phyloP scores from a whole-genome alignment of 2,888 invertebrate species.

The Lithophane socia region DNA sequence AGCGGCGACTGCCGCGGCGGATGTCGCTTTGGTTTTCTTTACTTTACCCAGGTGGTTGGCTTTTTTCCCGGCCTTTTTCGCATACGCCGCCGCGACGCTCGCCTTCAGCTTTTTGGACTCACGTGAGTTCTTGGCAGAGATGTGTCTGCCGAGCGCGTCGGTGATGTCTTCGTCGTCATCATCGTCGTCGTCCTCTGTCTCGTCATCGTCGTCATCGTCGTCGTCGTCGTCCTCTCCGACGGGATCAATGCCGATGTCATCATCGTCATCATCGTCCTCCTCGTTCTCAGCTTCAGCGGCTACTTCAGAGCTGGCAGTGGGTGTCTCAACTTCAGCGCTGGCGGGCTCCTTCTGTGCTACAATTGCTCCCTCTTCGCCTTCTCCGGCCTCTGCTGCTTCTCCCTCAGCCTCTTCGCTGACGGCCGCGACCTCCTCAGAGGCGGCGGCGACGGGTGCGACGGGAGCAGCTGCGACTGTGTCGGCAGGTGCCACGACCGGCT shows the following conservation, averaged over 20 bases:
- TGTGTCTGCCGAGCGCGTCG: conserved; percentile 91
- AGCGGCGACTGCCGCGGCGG: conserved; percentile 84
- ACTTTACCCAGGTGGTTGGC: conserved; percentile 87
- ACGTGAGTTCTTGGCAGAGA: conserved; percentile 92
- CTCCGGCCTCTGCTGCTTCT: conserved; percentile 78
- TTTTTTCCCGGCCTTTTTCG: conserved; percentile 89
- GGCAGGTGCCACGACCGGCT: conserved; percentile 86
- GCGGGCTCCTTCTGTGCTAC: conserved; percentile 86
- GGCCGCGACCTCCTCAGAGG: conserved; percentile 72
- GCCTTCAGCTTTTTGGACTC: conserved; percentile 94
- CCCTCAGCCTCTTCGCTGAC: conserved; percentile 73
- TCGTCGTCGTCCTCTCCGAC: conserved; percentile 91
- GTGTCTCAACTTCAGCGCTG: conserved; percentile 81
- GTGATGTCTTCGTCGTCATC: conserved; percentile 91
- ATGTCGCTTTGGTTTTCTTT: conserved; percentile 89
- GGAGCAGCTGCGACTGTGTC: conserved; percentile 84
- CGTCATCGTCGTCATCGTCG: conserved; percentile 93
- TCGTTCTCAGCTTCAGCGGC: conserved; percentile 77
- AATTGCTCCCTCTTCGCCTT: conserved; percentile 83
- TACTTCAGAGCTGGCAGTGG: conserved; percentile 76
- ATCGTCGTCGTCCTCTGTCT: conserved; percentile 92
- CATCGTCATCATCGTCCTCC: conserved; percentile 90
- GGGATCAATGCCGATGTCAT: conserved; percentile 90
- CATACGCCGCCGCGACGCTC: conserved; percentile 81
- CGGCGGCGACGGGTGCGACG: conserved; percentile 69